phyloP scores from a whole-genome alignment of 2,797 vertebrate genomes.

The Protosalanx chinensis region DNA sequence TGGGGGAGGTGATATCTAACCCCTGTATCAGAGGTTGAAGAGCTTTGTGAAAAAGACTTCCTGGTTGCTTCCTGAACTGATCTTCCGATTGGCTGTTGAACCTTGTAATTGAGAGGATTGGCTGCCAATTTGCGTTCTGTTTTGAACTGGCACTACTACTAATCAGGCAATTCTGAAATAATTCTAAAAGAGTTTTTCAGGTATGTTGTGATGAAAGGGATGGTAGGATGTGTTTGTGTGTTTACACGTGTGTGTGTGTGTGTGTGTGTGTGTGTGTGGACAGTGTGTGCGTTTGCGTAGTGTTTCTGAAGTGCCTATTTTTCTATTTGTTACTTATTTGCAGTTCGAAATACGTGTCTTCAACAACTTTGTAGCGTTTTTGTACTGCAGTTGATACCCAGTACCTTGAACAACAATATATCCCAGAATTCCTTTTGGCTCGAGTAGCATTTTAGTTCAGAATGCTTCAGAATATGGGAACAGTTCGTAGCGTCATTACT shows the following conservation, averaged over 20 bases:
- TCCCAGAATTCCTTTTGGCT: neutral
- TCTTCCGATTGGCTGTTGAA: slow-evolving; percentile 34
- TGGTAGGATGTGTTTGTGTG: slow-evolving; percentile 22
- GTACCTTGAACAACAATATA: neutral
- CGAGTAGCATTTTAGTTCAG: neutral
- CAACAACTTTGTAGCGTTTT: slow-evolving; percentile 40
- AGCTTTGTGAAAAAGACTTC: slow-evolving; percentile 7
- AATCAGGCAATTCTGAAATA: slow-evolving; percentile 57
- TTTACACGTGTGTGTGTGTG: slow-evolving; percentile 9
- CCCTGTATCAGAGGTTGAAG: slow-evolving; percentile 20
- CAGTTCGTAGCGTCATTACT: neutral
- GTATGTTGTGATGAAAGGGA: slow-evolving; percentile 51
- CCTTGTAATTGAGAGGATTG: neutral
- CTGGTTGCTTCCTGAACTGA: slow-evolving; percentile 24
- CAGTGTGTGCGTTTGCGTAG: slow-evolving; percentile 6
- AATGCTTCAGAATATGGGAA: neutral
- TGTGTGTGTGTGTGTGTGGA: slow-evolving; percentile 2
- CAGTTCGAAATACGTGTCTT: slow-evolving; percentile 41
- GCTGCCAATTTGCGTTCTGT: neutral
- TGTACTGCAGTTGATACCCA: slow-evolving; percentile 37
- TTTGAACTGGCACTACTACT: neutral
- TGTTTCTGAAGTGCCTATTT: slow-evolving; percentile 72
- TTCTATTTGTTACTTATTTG: slow-evolving; percentile 55
- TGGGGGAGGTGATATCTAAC: slow-evolving; percentile 14
- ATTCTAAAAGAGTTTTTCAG: slow-evolving; percentile 65